A percentile compares a stretch with the other conserved stretches of the same genome.
phyloP scores from a whole-genome alignment of 2,888 invertebrate genomes.

The Eristalis arbustorum region DNA sequence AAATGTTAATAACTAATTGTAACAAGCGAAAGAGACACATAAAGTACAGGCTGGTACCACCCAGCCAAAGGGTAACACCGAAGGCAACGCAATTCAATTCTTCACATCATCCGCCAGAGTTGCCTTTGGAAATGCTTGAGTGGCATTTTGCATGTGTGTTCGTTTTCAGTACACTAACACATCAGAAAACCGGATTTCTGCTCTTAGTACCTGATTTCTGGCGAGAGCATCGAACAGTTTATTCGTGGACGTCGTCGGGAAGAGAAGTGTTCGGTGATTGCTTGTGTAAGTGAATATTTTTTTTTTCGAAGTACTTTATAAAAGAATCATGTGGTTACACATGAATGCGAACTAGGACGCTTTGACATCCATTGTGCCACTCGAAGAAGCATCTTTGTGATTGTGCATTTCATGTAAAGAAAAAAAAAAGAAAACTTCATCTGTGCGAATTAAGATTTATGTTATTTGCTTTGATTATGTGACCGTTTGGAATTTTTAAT shows the following conservation, averaged over 20 bases:
- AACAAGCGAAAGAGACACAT: too few relatives aligned
- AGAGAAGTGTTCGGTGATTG: neutral
- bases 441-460: too few relatives aligned
- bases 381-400: neutral
- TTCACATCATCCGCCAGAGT: neutral
- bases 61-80: neutral
- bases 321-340: too few relatives aligned
- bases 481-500: neutral
- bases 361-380: neutral
- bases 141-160: neutral
- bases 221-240: conserved; percentile 28
- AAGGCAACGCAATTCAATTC: neutral
- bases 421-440: neutral
- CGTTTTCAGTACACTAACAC: neutral
- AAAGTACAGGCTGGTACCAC: too few relatives aligned
- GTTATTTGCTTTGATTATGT: neutral
- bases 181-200: too few relatives aligned
- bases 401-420: neutral
- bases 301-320: neutral
- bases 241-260: conserved; percentile 34
- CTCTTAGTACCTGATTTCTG: neutral
- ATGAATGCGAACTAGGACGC: neutral
- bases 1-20: too few relatives aligned
- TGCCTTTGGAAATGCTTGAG: neutral
- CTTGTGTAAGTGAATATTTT: conserved; percentile 39